These are phyloP conservation scores for Lepeophtheirus nordmannii DNA, from an alignment of 2,888 invertebrate genomes.

Conservation along the genomic window DNA sequence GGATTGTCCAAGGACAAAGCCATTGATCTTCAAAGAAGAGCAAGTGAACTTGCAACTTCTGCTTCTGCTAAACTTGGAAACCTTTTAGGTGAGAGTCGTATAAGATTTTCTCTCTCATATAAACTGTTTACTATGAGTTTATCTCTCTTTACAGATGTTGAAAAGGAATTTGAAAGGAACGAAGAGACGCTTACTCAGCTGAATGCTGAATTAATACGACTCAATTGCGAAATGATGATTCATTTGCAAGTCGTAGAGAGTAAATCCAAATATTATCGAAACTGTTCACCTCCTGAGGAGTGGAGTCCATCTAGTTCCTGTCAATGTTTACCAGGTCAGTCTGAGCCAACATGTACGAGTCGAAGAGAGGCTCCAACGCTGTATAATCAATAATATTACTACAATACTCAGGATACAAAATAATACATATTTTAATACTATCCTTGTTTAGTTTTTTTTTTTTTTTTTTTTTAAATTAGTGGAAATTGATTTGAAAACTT, in stretches of 20 bases:
- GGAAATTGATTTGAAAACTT: no score
- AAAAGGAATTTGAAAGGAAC: constrained; percentile 33
- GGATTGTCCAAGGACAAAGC: constrained; percentile 62
- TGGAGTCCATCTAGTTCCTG: constrained; percentile 19
- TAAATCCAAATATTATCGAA: constrained; percentile 28
- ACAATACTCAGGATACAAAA: no score
- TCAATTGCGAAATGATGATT: constrained; percentile 33
- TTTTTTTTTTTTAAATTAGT: no score
- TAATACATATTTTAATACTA: no score
- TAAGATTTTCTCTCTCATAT: no score
- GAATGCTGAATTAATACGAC: constrained; percentile 32
- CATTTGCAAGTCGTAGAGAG: constrained; percentile 31
- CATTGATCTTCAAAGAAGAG: constrained; percentile 56
- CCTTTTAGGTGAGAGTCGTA: constrained; percentile 42
- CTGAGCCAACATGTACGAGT: constrained; percentile 12
- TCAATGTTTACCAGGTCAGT: not conserved
- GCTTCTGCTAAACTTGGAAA: constrained; percentile 57
- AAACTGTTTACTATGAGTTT: no score
- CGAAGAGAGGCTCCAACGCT: constrained; percentile 12
- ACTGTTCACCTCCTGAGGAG: constrained; percentile 17
- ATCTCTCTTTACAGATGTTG: constrained; percentile 31
- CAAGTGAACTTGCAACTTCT: constrained; percentile 62
- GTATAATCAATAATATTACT: not conserved
- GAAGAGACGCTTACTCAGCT: constrained; percentile 33
- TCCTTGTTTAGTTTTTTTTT: no score